phyloP scores from a whole-genome alignment of 2,888 invertebrate species.

The Hoplodrina blanda region DNA sequence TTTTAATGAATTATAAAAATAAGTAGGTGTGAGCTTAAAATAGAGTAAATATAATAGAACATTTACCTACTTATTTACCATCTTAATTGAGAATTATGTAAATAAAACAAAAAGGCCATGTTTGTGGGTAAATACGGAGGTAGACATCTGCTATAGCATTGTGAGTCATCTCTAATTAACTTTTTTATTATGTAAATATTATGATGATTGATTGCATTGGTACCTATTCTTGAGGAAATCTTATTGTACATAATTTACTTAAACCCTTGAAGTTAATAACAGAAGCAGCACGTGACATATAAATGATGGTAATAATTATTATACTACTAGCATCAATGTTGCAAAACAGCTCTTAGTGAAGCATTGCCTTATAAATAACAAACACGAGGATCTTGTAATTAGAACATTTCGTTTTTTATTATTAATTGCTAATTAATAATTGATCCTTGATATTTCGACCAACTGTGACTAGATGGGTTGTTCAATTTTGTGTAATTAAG shows the following conservation, averaged over 20 bases:
- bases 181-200: slow-evolving; percentile 30
- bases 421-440: slow-evolving; percentile 30
- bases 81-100: background rate
- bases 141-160: slow-evolving; percentile 16
- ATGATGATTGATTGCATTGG: slow-evolving; percentile 32
- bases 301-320: slow-evolving; percentile 31
- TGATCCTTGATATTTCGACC: slow-evolving; percentile 37
- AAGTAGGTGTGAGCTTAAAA: slow-evolving; percentile 1
- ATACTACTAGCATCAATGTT: slow-evolving; percentile 20
- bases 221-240: slow-evolving; percentile 44
- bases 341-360: slow-evolving; percentile 23
- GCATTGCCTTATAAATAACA: slow-evolving; percentile 11
- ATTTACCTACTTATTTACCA: slow-evolving; percentile 18
- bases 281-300: slow-evolving; percentile 38
- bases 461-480: slow-evolving; percentile 10
- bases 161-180: slow-evolving; percentile 33
- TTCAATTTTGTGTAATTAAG: background rate
- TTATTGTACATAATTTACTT: slow-evolving; percentile 42
- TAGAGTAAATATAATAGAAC: slow-evolving; percentile 21
- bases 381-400: slow-evolving; percentile 22
- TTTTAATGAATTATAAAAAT: slow-evolving; percentile 21
- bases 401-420: slow-evolving; percentile 36
- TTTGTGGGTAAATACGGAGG: background rate
- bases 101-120: slow-evolving; percentile 8
- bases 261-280: slow-evolving; percentile 50